Base-by-base conservation (phyloP, 2,113 vertebrate species). In the Nothocercus julius region DNA sequence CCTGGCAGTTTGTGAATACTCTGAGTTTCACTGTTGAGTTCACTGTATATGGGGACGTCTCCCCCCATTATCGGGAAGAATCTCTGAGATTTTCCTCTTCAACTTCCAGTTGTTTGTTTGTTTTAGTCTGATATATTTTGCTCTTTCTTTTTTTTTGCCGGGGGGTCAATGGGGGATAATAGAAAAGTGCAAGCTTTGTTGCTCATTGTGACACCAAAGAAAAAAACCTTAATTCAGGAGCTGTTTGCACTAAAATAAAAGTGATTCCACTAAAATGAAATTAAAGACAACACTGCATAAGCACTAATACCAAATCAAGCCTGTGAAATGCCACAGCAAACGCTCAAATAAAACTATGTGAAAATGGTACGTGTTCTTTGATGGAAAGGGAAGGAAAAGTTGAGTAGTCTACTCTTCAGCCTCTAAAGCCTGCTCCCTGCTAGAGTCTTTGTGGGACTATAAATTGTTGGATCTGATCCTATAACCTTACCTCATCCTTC, bases 401-500 rank as follows among this genome's bases (percentile, higher is more conserved):
- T 22, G 36, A 84, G 38, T 67, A 64, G 72, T 64, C 49, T 40
- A 27, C 7, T 80, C 51, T 68, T 93, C 53, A 58, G 18, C 68
- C 7, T 94, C n/a, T 75, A 56, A 92, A 20, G 53, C 16, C 74
- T 90, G 56, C 30, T 86, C 38, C 32, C 45, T 82, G 45, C 64
- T 81, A 80, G 63, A 61, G 11, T 18, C 11, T 40, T 16, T 86
- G 59, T 28, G 38, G 21, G 17, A 80, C 85, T 89, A 56, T 67
- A 36, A 87, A 85, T 47, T 68, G 32, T 9, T 97, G 95, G 89
- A 95, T 90, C 94, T 89, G 92, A 80, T 97, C 79, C 91, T 89
- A 77, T 62, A 94, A 63, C 28, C 74, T 97, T 97, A 97, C 89
- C 79, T 98, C 96, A 97, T 88, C 77, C 54, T 61, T 45, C 70